Percentiles rank a stretch among this genome's conserved stretches.
Conservation (phyloP, 2,888 invertebrate genomes). For the Nephrotoma appendiculata region DNA sequence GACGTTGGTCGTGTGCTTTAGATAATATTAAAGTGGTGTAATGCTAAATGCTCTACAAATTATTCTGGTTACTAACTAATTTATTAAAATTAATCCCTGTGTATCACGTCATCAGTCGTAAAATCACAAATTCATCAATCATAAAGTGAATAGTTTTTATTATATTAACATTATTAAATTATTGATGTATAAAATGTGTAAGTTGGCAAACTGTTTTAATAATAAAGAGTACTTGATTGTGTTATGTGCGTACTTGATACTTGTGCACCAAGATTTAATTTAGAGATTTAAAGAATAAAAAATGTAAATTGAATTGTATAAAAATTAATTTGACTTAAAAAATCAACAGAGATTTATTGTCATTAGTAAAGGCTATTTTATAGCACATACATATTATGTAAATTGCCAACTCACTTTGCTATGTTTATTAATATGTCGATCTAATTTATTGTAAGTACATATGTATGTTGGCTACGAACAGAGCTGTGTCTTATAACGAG, state of each 20-base stretch:
- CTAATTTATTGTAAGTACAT: no score
- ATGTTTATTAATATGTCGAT: no score
- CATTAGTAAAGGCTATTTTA: neutral
- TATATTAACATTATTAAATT: neutral
- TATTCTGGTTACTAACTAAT: neutral
- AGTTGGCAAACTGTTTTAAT: neutral
- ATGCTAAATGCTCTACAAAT: neutral
- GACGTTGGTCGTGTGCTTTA: neutral
- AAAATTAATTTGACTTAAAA: neutral
- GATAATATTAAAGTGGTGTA: neutral
- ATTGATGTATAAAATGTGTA: neutral
- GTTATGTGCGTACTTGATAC: neutral
- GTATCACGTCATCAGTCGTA: neutral
- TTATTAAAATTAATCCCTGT: neutral
- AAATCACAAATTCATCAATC: neutral
- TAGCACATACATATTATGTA: neutral
- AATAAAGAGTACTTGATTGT: neutral
- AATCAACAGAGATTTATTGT: neutral
- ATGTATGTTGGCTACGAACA: no score
- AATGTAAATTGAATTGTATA: neutral
- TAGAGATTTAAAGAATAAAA: neutral
- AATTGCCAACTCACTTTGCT: neutral
- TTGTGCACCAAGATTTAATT: neutral
- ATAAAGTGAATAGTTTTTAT: neutral
- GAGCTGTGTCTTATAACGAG: no score